Evolutionary conservation across 2,888 invertebrate genomes (phyloP).

Genomic region (Caenorhabditis parvicauda): DNA sequence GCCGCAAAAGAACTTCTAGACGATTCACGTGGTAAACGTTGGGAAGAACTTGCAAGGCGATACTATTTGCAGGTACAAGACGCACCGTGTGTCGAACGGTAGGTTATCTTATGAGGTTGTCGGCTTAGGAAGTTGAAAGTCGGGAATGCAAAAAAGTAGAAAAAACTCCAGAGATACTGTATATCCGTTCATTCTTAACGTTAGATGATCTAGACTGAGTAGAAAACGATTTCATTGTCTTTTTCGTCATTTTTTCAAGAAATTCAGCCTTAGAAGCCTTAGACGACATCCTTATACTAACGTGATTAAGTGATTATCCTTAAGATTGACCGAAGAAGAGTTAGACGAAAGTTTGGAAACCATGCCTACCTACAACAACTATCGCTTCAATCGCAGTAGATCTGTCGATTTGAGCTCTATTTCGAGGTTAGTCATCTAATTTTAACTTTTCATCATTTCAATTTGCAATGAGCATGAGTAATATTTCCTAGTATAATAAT

Average conservation of each 20-base stretch:
- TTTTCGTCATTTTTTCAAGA: too few relatives aligned
- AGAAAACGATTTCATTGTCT: too few relatives aligned
- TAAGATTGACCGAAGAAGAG: constrained; percentile 38
- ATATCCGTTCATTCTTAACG: too few relatives aligned
- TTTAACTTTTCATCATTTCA: neutral
- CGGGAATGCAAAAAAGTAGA: neutral
- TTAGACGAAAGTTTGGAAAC: constrained; percentile 28
- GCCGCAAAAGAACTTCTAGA: constrained; percentile 38
- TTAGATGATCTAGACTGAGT: too few relatives aligned
- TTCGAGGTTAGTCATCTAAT: constrained; percentile 19
- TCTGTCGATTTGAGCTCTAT: constrained; percentile 38
- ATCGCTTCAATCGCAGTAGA: constrained; percentile 38
- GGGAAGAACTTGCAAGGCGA: constrained; percentile 36
- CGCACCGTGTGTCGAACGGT: constrained; percentile 40
- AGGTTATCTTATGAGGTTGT: neutral
- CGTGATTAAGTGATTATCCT: constrained; percentile 1
- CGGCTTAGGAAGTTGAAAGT: neutral
- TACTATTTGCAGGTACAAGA: constrained; percentile 25
- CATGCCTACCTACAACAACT: constrained; percentile 33
- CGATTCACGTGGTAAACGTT: constrained; percentile 37
- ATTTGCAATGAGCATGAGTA: neutral
- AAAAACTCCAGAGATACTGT: too few relatives aligned
- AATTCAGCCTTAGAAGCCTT: neutral
- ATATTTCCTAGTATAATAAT: neutral
- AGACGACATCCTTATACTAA: neutral